Base-by-base conservation (phyloP, 64 coral and sea anemone genomes). In the Pocillopora verrucosa region DNA sequence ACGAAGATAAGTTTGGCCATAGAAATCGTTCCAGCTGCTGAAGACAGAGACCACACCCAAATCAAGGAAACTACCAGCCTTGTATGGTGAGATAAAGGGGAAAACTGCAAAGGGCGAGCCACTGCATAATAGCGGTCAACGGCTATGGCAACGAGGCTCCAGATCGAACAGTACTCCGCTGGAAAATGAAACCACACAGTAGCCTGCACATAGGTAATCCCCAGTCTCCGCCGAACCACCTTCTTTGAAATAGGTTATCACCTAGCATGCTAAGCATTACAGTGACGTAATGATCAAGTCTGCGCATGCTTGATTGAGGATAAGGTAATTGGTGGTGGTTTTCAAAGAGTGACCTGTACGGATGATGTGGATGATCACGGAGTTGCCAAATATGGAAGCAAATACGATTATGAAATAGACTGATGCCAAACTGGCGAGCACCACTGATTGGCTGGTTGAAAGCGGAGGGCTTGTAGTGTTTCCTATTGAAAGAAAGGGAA, bases 61-160 rank as follows among this genome's bases (percentile, higher is more conserved):
- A 77, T 19, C 36, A 56, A 16, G 22, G 38, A 22, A 56, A 77
- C 56, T 4, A 17, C 15, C 16, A 20, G 22, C 3, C 56, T 77
- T 17, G 56, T 77, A n/a, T 56, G 75, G 14, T 19, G 37, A 9
- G 37, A 77, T 57, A 77, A 20, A 4, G 36, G 38, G 34, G 75
- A 77, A 36, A 77, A 5, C 5, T 51, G 13, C 75, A 77, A 19
- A 19, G 75, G 75, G 17, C 38, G 75, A n/a, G 38, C 34, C 3
- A 77, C 75, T n/a, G 75, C 75, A 77, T 56, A 77, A 77, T 77
- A 57, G 37, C 75, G 75, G 20, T 77, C 75, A 56, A 77, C 38
- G 3, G 75, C 75, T 77, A 77, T 77, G 17, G 75, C 75, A 77
- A 41, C 34, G 16, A 77, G 75, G 38, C 75, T 77, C 75, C 75